Percentiles rank a stretch among this genome's conserved stretches.
phyloP scores from a whole-genome alignment of 2,888 invertebrate genomes.

The Spodoptera exigua region DNA sequence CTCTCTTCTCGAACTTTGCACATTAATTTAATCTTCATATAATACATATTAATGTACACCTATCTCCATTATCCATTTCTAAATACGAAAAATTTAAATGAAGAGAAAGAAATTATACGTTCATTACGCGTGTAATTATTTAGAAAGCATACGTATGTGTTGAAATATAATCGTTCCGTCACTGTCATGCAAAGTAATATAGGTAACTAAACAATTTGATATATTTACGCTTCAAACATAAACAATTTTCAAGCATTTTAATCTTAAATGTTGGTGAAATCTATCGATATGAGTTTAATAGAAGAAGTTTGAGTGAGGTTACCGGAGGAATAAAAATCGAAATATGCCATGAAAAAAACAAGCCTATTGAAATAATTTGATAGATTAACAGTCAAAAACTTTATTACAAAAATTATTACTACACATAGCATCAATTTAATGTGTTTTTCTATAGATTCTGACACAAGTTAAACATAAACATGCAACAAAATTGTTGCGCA shows the following conservation, averaged over 20 bases:
- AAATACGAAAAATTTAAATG: conserved; percentile 39
- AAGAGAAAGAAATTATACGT: conserved; percentile 37
- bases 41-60: conserved; percentile 13
- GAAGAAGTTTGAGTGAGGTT: no score
- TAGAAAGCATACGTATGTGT: conserved; percentile 46
- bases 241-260: no score
- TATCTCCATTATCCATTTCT: conserved; percentile 20
- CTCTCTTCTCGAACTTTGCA: no score
- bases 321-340: no score
- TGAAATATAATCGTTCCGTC: conserved; percentile 7
- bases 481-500: conserved; percentile 39
- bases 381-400: no score
- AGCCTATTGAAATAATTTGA: no score
- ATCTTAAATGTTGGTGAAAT: no score
- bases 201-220: conserved; percentile 9
- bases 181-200: conserved; percentile 13
- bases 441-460: conserved; percentile 12
- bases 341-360: no score
- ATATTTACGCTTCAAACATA: no score
- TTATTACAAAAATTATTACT: not conserved
- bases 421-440: conserved; percentile 10
- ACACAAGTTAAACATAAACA: conserved; percentile 14
- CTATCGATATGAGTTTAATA: no score
- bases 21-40: conserved; percentile 21
- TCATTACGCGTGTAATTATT: conserved; percentile 34